Conservation (phyloP, 2,888 invertebrate genomes). For the Dinocampus coccinellae region DNA sequence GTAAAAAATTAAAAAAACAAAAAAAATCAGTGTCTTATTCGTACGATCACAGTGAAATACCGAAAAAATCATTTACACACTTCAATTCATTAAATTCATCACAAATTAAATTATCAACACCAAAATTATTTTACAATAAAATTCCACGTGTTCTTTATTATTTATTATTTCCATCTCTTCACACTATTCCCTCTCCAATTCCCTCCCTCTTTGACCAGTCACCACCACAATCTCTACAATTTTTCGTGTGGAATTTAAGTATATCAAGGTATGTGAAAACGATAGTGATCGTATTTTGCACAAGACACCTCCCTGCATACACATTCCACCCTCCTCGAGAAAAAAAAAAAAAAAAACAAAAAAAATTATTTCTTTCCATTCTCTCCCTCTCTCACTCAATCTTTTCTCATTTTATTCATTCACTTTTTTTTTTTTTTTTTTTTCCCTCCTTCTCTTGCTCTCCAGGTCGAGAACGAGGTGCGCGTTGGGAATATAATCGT, state of each 20-base stretch:
- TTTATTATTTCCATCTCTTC: too few species aligned
- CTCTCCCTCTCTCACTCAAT: too few species aligned
- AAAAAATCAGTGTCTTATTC: too few species aligned
- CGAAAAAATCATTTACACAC: too few species aligned
- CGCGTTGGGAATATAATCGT: conserved; percentile 13
- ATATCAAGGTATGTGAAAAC: conserved; percentile 2
- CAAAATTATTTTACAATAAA: too few species aligned
- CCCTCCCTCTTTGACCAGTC: too few species aligned
- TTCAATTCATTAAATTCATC: too few species aligned
- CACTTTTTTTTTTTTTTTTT: not conserved
- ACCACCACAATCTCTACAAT: not conserved
- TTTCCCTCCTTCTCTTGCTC: not conserved
- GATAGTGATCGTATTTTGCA: conserved; percentile 4
- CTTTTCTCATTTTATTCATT: not conserved
- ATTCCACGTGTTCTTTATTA: too few species aligned
- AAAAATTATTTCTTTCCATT: not conserved
- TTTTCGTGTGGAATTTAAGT: conserved; percentile 13
- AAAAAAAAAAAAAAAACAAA: not conserved
- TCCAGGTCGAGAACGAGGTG: conserved; percentile 7
- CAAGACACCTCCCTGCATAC: conserved; percentile 11
- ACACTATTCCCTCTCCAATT: not conserved
- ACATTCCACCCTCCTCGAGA: conserved; percentile 5
- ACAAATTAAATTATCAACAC: too few species aligned
- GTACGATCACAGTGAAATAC: too few species aligned
- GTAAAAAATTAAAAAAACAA: too few species aligned